Evolutionary conservation across 2,113 vertebrate species (phyloP), one percentile per base, ranked within the genome.

Genomic region (Hoplias malabaricus): DNA sequence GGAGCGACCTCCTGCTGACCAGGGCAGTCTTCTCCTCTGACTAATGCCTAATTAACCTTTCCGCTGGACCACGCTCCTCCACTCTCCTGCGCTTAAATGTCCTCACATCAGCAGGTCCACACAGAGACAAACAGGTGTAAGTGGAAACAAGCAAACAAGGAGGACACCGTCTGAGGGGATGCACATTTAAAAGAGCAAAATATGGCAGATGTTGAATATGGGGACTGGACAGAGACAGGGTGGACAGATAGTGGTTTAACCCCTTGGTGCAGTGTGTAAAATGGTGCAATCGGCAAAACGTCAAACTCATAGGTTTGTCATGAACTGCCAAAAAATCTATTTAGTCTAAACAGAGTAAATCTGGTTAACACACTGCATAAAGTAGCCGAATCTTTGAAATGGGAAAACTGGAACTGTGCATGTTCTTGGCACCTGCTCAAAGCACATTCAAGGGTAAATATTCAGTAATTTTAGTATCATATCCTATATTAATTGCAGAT

Each of bases 41-140:
- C 84, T 93, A 91, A 93, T 90, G 81, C 90, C 91, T 90, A 92
- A 92, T 93, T 93, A 93, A 93, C 92, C 92, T 93, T 92, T 92
- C 85, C n/a, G 12, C 11, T 27, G 62, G 43, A 46, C 70, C 38
- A 21, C 36, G 54, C 50, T 71, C 63, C 71, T 67, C 67, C 56
- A 54, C 59, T 50, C 14, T 62, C 34, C 77, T 68, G 48, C 76
- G 38, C 40, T 73, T 79, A 77, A 80, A 84, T 56, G 68, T 79
- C 71, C 76, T 40, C 42, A 59, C 65, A 72, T 72, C 74, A 63
- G 53, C 62, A 9, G 34, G 42, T 73, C 9, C 2, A 62, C 21
- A 63, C 42, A 63, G 16, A 4, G 29, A 61, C 38, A 50, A 77
- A 62, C 53, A 77, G 50, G 50, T 43, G 27, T 43, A 57, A 43